Evolutionary conservation across 2,888 invertebrate species (phyloP).

Genomic region (Drosophila mulleri): DNA sequence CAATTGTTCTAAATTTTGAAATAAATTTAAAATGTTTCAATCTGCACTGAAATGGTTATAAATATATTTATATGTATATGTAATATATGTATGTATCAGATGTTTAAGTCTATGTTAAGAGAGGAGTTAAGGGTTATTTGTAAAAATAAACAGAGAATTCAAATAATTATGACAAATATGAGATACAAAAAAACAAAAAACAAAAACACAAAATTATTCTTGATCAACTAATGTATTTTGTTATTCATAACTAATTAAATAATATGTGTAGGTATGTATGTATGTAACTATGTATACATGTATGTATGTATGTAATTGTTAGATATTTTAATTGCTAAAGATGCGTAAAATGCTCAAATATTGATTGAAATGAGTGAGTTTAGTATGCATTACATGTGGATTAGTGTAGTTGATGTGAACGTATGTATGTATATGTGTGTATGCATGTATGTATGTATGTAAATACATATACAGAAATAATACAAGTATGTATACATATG

Average conservation of each 20-base stretch:
- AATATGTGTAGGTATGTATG: conserved; percentile 5
- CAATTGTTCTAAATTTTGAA: neutral
- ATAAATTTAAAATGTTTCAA: neutral
- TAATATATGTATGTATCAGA: neutral
- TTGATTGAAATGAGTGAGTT: conserved; percentile 1
- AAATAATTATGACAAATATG: neutral
- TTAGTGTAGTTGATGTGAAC: conserved; percentile 11
- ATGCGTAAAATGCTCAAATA: conserved; percentile 14
- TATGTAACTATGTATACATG: conserved; percentile 26
- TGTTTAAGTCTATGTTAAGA: conserved; percentile 22
- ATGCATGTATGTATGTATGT: conserved; percentile 16
- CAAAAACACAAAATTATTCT: conserved; percentile 3
- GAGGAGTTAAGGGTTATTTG: conserved; percentile 8
- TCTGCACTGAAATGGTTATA: neutral
- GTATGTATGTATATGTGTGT: conserved; percentile 17
- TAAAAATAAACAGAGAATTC: neutral
- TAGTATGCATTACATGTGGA: conserved; percentile 19
- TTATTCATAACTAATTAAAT: conserved; percentile 9
- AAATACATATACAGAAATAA: conserved; percentile 26
- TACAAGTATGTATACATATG: conserved; percentile 1
- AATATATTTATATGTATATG: neutral
- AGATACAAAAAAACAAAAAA: neutral
- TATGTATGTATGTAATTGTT: conserved; percentile 11
- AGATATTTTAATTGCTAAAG: conserved; percentile 4
- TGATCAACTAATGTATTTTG: conserved; percentile 5